Conservation (phyloP, 2,113 vertebrate genomes). For the Heterochromis multidens region DNA sequence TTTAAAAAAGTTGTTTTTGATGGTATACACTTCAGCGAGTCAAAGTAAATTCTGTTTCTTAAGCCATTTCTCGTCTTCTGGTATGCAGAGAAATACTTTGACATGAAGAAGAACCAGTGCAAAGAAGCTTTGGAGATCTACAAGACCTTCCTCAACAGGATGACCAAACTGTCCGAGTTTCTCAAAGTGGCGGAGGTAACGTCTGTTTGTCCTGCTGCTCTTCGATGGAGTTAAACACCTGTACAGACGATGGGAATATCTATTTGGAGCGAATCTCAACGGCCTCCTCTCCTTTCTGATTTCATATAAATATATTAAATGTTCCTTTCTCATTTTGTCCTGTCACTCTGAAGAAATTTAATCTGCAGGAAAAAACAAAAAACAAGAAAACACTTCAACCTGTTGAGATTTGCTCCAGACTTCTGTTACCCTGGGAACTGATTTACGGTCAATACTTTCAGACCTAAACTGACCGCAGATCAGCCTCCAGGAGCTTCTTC, state of each 20-base stretch:
- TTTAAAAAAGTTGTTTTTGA: background rate
- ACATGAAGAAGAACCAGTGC: constrained; percentile 98
- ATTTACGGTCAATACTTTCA: constrained; percentile 36
- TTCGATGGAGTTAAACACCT: background rate
- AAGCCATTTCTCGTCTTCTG: constrained; percentile 4
- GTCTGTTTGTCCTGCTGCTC: constrained; percentile 25
- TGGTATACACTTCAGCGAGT: background rate
- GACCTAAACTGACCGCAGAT: constrained; percentile 34
- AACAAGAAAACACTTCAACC: background rate
- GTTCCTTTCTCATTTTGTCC: background rate
- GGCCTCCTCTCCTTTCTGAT: background rate
- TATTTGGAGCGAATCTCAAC: constrained; percentile 53
- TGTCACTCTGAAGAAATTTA: background rate
- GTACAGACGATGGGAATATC: constrained; percentile 20
- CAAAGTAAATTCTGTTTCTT: background rate
- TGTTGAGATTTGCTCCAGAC: constrained; percentile 60
- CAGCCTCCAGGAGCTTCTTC: constrained; percentile 28
- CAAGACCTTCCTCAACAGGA: constrained; percentile 94
- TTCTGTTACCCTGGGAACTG: constrained; percentile 29
- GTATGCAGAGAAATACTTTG: constrained; percentile 92
- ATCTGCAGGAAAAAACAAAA: background rate
- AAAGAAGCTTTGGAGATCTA: constrained; percentile 97
- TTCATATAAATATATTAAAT: background rate
- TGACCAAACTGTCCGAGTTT: constrained; percentile 95
- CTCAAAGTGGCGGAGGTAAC: constrained; percentile 97